phyloP scores from a whole-genome alignment of 2,797 vertebrate species.

The Vipera latastei region DNA sequence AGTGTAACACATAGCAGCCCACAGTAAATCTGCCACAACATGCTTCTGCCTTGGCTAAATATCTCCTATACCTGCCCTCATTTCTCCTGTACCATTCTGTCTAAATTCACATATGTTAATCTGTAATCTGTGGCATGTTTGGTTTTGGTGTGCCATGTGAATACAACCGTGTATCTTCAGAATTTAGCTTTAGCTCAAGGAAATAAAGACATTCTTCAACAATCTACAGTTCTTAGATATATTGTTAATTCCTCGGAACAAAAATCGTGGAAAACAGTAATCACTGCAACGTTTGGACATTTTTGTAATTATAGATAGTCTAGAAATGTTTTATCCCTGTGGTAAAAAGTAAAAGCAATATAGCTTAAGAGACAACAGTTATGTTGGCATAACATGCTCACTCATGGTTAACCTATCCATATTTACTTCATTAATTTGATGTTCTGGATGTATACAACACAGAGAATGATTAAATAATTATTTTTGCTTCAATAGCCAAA shows the following conservation, averaged over 20 bases:
- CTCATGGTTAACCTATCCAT: not conserved
- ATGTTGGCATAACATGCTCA: not conserved
- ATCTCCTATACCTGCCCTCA: not conserved
- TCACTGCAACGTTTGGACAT: not conserved
- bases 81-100: not conserved
- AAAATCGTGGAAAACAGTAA: not conserved
- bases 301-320: not conserved
- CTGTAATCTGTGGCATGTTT: not conserved
- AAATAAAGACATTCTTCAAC: not conserved
- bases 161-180: not conserved
- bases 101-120: too few relatives aligned
- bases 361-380: not conserved
- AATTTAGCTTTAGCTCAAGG: not conserved
- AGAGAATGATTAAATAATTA: not conserved
- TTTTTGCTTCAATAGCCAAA: not conserved
- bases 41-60: fast-evolving
- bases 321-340: not conserved
- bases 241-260: not conserved
- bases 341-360: not conserved
- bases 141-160: not conserved
- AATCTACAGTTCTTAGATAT: not conserved
- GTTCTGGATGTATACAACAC: not conserved
- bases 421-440: not conserved
- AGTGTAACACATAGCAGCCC: not conserved
- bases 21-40: fast-evolving